phyloP scores from a whole-genome alignment of 2,797 vertebrate genomes.

The Enteromius unitaeniatus region DNA sequence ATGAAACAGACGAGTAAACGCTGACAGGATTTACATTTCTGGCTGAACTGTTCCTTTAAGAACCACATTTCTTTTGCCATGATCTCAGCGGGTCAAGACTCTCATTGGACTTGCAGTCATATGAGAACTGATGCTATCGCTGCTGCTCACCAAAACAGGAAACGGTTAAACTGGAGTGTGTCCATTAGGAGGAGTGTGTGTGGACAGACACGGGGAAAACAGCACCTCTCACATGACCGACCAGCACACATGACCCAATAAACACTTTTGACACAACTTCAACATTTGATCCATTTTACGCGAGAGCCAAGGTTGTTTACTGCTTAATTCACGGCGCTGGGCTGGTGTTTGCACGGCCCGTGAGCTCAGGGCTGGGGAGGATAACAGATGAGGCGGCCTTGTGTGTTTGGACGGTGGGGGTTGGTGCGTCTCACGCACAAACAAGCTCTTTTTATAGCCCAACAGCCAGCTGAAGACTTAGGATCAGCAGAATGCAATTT shows the following conservation, averaged over 20 bases:
- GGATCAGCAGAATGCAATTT: constrained; percentile 62
- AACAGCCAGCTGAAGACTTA: constrained; percentile 57
- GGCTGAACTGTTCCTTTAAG: constrained; percentile 8
- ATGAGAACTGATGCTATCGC: constrained; percentile 62
- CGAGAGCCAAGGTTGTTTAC: constrained; percentile 40
- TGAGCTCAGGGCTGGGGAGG: constrained; percentile 35
- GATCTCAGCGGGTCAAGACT: constrained; percentile 22
- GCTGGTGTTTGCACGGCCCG: constrained; percentile 30
- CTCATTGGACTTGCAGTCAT: constrained; percentile 62
- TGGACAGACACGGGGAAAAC: constrained; percentile 43
- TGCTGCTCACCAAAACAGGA: constrained; percentile 64
- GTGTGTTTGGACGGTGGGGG: constrained; percentile 23
- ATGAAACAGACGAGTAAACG: background rate
- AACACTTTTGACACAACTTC: constrained; percentile 40
- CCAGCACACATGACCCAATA: constrained; percentile 46
- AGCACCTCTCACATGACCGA: constrained; percentile 49
- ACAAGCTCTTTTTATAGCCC: constrained; percentile 65
- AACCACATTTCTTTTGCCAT: constrained; percentile 4
- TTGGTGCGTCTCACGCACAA: constrained; percentile 52
- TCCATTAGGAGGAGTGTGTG: constrained; percentile 27
- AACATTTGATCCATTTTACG: constrained; percentile 46
- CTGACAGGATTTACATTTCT: background rate
- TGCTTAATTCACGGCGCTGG: constrained; percentile 25
- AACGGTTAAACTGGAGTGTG: constrained; percentile 63
- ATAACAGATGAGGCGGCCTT: constrained; percentile 30